These are phyloP conservation scores for Augiades crinisus DNA, from an alignment of 2,888 invertebrate species.

Conservation along the genomic window DNA sequence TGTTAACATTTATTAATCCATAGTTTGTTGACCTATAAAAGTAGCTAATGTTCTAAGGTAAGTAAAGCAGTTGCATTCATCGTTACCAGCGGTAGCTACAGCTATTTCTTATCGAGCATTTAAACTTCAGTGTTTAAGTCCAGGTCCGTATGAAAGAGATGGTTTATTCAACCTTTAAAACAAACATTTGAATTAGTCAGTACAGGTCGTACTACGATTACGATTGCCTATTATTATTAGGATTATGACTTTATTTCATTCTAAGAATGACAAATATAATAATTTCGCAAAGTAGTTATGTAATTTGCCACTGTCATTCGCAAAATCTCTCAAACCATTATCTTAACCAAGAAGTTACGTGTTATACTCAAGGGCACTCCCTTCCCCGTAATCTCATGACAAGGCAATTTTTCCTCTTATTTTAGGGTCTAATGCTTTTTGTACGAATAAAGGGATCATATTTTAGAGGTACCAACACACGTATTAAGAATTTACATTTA, in stretches of 20 bases:
- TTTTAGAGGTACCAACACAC: not conserved
- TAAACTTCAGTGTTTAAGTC: too few species aligned
- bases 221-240: too few species aligned
- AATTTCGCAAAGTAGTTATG: not conserved
- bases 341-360: not conserved
- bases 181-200: too few species aligned
- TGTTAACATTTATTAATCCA: too few species aligned
- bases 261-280: too few species aligned
- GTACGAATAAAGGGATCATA: not conserved
- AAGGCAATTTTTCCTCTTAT: slow-evolving; percentile 7
- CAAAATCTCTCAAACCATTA: not conserved
- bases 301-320: not conserved
- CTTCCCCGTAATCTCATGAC: slow-evolving; percentile 8
- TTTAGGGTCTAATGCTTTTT: slow-evolving; percentile 6
- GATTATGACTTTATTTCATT: too few species aligned
- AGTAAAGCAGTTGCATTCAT: too few species aligned
- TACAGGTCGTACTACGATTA: too few species aligned
- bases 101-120: too few species aligned
- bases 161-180: not conserved
- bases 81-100: too few species aligned
- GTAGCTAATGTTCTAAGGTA: too few species aligned
- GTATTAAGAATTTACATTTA: not conserved
- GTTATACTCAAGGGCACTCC: not conserved
- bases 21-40: too few species aligned
- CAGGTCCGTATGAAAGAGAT: not conserved